These are phyloP conservation scores for Pocillopora damicornis DNA, from an alignment of 64 coral and sea anemone species.

Conservation along the genomic window DNA sequence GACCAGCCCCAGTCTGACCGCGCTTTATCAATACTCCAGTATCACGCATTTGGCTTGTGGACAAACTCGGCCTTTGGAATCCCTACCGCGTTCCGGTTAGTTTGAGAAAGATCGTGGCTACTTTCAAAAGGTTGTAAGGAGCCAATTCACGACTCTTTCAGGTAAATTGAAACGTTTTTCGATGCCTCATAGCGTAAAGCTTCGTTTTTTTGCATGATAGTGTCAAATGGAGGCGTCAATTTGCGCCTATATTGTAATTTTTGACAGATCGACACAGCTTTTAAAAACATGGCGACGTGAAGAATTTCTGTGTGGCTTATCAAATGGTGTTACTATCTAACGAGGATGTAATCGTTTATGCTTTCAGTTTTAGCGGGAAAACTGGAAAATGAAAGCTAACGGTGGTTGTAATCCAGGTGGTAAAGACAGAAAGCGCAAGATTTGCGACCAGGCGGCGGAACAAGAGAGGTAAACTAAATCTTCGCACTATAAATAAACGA, in stretches of 20 bases:
- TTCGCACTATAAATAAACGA: conserved; percentile 13
- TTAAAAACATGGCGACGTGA: conserved; percentile 31
- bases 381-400: conserved; percentile 14
- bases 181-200: neutral
- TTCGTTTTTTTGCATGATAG: neutral
- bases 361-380: neutral
- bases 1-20: conserved; percentile 31
- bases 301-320: conserved; percentile 6
- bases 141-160: neutral
- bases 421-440: conserved; percentile 34
- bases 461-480: conserved; percentile 25
- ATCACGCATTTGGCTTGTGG: conserved; percentile 39
- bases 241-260: conserved; percentile 14
- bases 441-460: neutral
- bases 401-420: neutral
- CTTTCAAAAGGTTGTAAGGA: neutral
- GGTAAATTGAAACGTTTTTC: neutral
- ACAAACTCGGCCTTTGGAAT: neutral
- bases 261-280: conserved; percentile 30
- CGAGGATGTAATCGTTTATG: neutral
- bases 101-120: neutral
- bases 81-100: neutral
- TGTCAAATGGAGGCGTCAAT: neutral
- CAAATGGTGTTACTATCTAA: neutral
- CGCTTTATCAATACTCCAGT: conserved; percentile 31